phyloP scores from a whole-genome alignment of 2,113 vertebrate genomes.

The Morone saxatilis region DNA sequence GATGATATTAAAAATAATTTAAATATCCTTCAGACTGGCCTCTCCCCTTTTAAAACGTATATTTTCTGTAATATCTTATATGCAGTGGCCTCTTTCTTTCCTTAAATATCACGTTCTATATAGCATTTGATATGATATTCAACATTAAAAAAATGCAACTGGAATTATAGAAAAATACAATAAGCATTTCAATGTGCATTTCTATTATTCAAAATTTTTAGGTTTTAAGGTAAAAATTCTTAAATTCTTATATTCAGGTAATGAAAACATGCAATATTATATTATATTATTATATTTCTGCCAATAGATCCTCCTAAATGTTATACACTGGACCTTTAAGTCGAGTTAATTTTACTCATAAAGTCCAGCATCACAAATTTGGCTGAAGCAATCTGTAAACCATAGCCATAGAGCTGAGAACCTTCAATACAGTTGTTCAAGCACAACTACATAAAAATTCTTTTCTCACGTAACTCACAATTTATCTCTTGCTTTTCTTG shows the following conservation, averaged over 20 bases:
- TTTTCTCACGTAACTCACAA: background rate
- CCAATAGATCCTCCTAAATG: too few species aligned
- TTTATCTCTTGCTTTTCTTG: conserved; percentile 2
- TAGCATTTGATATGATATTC: background rate
- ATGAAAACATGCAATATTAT: too few species aligned
- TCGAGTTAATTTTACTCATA: background rate
- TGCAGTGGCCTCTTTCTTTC: background rate
- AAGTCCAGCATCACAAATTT: background rate
- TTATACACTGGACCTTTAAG: too few species aligned
- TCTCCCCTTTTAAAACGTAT: background rate
- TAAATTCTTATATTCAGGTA: too few species aligned
- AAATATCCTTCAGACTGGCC: background rate
- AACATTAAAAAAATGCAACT: background rate
- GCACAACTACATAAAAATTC: background rate
- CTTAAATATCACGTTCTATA: background rate
- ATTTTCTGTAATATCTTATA: background rate
- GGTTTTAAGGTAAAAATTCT: too few species aligned
- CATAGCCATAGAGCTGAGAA: background rate
- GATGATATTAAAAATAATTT: background rate
- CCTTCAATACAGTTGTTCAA: background rate
- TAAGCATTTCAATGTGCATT: background rate
- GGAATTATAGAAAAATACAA: background rate
- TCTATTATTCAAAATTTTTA: background rate
- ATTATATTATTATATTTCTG: too few species aligned
- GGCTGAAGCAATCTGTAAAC: too few species aligned